A percentile compares a stretch with the other conserved stretches of the same genome.
phyloP scores from a whole-genome alignment of 2,113 vertebrate genomes.

The Castor canadensis region DNA sequence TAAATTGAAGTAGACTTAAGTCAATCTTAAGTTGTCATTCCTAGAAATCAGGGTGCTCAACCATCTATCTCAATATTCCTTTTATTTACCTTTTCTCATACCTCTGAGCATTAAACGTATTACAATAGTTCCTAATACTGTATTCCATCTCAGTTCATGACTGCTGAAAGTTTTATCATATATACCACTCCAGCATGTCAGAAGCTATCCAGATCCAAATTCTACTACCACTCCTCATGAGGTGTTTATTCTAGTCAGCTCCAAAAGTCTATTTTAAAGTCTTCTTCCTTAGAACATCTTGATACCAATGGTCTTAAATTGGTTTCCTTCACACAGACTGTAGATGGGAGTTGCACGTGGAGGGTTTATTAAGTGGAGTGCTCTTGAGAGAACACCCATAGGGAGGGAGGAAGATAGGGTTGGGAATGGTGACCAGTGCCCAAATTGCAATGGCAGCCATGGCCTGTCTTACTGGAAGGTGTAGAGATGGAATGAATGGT shows the following conservation, averaged over 20 bases:
- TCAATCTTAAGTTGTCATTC: background rate
- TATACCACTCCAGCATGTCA: background rate
- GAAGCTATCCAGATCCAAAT: background rate
- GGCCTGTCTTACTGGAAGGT: background rate
- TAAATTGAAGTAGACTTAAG: background rate
- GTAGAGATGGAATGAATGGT: background rate
- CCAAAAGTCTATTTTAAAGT: background rate
- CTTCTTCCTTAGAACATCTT: background rate
- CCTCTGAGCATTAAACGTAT: background rate
- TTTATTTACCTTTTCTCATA: conserved; percentile 6
- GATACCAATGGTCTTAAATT: background rate
- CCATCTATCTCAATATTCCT: background rate
- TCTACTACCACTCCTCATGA: background rate
- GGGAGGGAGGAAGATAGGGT: background rate
- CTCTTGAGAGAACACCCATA: background rate
- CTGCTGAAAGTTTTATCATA: background rate
- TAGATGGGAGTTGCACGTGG: background rate
- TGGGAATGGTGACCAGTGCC: background rate
- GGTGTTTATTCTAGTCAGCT: background rate
- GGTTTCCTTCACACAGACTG: background rate
- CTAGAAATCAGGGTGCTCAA: background rate
- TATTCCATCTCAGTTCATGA: background rate
- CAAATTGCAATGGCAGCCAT: background rate
- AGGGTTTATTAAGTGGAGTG: background rate
- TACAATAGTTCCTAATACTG: background rate